Percentiles rank a stretch among this genome's conserved stretches.
Conservation (phyloP, 2,113 vertebrate species). For the Toxotes jaculatrix region DNA sequence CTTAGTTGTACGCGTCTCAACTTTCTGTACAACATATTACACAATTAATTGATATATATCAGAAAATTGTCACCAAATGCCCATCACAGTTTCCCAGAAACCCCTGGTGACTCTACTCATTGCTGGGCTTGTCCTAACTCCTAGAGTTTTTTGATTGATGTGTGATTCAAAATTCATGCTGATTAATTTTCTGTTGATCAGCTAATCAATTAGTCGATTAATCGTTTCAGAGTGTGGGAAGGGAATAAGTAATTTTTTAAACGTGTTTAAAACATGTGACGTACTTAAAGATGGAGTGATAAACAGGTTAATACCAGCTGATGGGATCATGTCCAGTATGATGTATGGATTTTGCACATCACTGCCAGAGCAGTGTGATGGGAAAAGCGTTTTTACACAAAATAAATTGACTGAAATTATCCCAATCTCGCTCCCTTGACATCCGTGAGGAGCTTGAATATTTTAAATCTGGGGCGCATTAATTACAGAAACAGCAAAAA, state of each 20-base stretch:
- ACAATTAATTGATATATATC: neutral
- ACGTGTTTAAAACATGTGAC: neutral
- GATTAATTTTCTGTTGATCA: neutral
- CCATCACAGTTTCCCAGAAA: neutral
- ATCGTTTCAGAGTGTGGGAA: neutral
- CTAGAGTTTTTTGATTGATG: neutral
- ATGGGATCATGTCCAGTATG: conserved; percentile 4
- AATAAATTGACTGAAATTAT: conserved; percentile 35
- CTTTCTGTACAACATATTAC: no score
- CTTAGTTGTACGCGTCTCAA: no score
- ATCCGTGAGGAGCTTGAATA: conserved; percentile 26
- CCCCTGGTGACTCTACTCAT: neutral
- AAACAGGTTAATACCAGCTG: neutral
- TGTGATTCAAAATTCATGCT: neutral
- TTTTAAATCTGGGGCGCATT: conserved; percentile 51
- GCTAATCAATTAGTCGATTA: neutral
- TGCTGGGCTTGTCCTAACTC: neutral
- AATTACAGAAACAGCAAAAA: conserved; percentile 62
- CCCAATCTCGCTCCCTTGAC: conserved; percentile 24
- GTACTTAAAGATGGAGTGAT: neutral
- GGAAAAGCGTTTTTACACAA: conserved; percentile 21
- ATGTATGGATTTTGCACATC: conserved; percentile 29
- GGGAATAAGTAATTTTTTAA: neutral
- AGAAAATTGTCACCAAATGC: neutral
- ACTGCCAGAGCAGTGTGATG: neutral